Conservation (phyloP, 2,797 vertebrate genomes). For the Merluccius polli region DNA sequence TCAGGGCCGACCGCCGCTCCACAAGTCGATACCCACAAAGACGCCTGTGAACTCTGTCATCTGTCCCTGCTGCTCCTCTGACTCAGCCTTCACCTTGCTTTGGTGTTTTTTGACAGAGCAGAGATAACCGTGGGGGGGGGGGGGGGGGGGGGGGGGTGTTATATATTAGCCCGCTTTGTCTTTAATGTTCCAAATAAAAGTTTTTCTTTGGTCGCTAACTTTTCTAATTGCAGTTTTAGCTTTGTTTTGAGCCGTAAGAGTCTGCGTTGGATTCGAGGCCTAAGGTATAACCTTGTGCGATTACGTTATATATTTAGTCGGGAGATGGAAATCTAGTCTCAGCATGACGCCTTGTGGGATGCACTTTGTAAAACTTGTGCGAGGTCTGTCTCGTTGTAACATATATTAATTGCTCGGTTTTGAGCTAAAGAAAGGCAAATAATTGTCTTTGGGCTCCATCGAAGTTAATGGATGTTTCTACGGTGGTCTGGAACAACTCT, state of each 20-base stretch:
- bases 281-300: slow-evolving; percentile 14
- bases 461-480: slow-evolving; percentile 30
- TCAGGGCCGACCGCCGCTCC: slow-evolving; percentile 35
- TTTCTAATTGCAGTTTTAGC: slow-evolving; percentile 32
- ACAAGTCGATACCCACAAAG: slow-evolving; percentile 39
- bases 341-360: background rate
- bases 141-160: slow-evolving; percentile 28
- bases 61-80: slow-evolving; percentile 27
- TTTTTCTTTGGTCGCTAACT: slow-evolving; percentile 27
- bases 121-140: slow-evolving; percentile 31
- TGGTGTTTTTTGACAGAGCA: slow-evolving; percentile 41
- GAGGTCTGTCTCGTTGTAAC: slow-evolving; percentile 31
- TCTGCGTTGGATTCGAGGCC: slow-evolving; percentile 33
- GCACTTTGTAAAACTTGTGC: background rate
- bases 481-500: slow-evolving; percentile 9
- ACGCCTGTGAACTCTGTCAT: slow-evolving; percentile 43
- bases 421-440: slow-evolving; percentile 3
- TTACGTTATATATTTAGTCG: slow-evolving; percentile 19
- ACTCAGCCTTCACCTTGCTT: slow-evolving; percentile 38
- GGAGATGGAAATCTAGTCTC: background rate
- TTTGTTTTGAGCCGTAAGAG: background rate
- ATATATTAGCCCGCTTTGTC: slow-evolving; percentile 32
- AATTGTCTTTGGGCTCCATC: slow-evolving; percentile 14
- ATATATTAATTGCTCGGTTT: slow-evolving; percentile 24
- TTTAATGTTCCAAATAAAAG: slow-evolving; percentile 29